A percentile compares a stretch with the other conserved stretches of the same genome.
These are phyloP conservation scores for Epinotia brunnichana DNA, from an alignment of 2,888 invertebrate genomes.

Conservation along the genomic window DNA sequence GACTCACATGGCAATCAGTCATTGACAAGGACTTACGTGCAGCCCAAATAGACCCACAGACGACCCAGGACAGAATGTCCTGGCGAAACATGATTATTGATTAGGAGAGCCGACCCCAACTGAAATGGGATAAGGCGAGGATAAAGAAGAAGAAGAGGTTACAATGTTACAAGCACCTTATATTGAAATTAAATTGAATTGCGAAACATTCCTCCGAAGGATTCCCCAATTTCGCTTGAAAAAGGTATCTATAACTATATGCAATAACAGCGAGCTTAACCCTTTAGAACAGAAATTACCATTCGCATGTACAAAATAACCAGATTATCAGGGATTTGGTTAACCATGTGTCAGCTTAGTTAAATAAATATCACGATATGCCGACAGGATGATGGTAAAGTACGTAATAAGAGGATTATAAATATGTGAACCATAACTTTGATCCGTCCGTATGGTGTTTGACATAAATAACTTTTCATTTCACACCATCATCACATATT, in stretches of 20 bases:
- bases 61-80: too few relatives aligned
- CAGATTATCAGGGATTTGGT: neutral
- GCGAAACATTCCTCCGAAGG: neutral
- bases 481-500: too few relatives aligned
- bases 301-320: neutral
- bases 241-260: neutral
- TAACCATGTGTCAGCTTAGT: neutral
- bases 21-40: too few relatives aligned
- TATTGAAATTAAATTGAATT: neutral
- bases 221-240: neutral
- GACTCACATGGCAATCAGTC: too few relatives aligned
- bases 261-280: neutral
- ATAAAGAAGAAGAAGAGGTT: too few relatives aligned
- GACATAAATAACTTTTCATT: too few relatives aligned
- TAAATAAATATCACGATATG: neutral
- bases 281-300: neutral
- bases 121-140: too few relatives aligned
- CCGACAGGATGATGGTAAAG: neutral
- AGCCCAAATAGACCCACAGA: too few relatives aligned
- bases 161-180: neutral
- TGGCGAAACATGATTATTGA: too few relatives aligned
- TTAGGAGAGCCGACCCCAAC: too few relatives aligned
- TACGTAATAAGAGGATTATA: neutral
- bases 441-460: neutral
- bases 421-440: neutral